Conservation (phyloP, 2,113 vertebrate genomes). For the Pelecanus crispus region DNA sequence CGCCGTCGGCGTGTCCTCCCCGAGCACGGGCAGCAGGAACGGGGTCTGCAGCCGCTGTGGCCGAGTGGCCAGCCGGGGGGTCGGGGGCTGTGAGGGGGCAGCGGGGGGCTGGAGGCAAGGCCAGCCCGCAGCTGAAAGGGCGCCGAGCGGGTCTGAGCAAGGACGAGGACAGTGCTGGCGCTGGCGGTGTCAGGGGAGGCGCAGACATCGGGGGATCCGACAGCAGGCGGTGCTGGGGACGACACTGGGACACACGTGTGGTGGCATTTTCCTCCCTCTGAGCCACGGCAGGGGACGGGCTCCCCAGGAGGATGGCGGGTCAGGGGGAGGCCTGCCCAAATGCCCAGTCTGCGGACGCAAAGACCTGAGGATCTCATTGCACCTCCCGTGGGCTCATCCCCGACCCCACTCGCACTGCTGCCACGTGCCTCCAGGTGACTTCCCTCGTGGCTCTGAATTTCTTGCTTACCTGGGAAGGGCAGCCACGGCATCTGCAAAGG, state of each 20-base stretch:
- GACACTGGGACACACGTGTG: fast-evolving
- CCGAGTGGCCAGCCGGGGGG: background rate
- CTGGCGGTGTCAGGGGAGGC: background rate
- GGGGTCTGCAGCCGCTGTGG: background rate
- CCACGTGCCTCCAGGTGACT: background rate
- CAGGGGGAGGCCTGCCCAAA: fast-evolving
- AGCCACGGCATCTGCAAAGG: no score
- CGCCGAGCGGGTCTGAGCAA: fast-evolving
- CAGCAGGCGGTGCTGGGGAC: background rate
- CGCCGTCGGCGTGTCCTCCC: background rate
- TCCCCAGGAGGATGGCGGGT: no score
- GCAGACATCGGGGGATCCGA: background rate
- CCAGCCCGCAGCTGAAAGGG: background rate
- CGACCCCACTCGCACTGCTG: no score
- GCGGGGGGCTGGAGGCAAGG: no score
- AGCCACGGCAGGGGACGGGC: fast-evolving
- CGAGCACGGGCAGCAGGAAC: fast-evolving
- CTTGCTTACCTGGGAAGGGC: no score
- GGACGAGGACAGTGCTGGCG: no score
- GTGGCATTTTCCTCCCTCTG: background rate
- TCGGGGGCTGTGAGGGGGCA: no score
- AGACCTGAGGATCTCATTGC: background rate
- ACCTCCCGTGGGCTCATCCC: background rate
- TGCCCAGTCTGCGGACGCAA: fast-evolving
- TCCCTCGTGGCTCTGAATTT: no score